Conservation (phyloP, 1,140 invertebrate genomes). For the Scaptomyza graminum region DNA sequence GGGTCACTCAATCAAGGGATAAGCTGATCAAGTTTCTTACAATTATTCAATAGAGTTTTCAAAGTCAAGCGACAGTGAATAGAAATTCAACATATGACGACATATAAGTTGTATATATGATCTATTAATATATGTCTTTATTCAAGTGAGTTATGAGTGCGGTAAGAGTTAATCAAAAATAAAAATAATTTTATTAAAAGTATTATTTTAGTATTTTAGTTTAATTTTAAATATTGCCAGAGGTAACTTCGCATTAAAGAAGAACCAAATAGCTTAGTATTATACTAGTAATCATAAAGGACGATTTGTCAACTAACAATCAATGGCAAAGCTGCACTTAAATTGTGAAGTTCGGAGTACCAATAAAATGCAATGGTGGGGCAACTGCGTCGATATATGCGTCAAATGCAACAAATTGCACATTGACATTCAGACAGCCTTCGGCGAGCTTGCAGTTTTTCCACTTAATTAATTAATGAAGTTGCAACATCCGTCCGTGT, state of each 20-base stretch:
- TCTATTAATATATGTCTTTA: too few relatives aligned
- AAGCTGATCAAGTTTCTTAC: background rate
- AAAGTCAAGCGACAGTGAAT: conserved; percentile 65
- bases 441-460: conserved; percentile 62
- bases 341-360: too few relatives aligned
- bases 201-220: too few relatives aligned
- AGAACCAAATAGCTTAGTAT: background rate
- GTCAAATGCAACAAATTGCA: conserved; percentile 73
- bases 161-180: too few relatives aligned
- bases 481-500: conserved; percentile 70
- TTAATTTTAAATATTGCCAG: too few relatives aligned
- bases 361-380: conserved; percentile 1
- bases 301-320: background rate
- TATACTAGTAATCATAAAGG: too few relatives aligned
- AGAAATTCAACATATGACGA: background rate
- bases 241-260: background rate
- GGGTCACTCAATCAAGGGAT: conserved; percentile 17
- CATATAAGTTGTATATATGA: too few relatives aligned
- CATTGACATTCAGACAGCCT: conserved; percentile 75
- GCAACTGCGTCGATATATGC: conserved; percentile 23
- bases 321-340: background rate
- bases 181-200: too few relatives aligned
- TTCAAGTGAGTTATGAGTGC: too few relatives aligned
- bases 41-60: conserved; percentile 6
- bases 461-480: conserved; percentile 78